These are phyloP conservation scores for Ochropleura plecta DNA, from an alignment of 2,888 invertebrate species.

Conservation along the genomic window DNA sequence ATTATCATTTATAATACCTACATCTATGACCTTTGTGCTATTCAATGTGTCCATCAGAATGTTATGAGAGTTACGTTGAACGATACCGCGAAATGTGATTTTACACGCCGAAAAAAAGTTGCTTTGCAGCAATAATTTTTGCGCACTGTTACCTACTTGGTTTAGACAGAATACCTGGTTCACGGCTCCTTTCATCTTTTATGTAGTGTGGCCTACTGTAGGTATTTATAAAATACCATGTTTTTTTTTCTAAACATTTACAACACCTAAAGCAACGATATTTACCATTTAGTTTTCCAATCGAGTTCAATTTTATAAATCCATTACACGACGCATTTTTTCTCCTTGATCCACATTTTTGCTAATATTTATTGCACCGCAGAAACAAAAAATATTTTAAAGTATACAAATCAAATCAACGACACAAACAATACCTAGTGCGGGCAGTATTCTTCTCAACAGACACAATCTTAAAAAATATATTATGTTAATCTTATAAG, in stretches of 20 bases:
- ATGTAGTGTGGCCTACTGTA: neutral
- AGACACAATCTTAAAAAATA: too few species aligned
- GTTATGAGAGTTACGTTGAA: neutral
- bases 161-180: neutral
- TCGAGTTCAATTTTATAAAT: neutral
- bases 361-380: too few species aligned
- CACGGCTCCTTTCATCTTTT: neutral
- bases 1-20: neutral
- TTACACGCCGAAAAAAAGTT: neutral
- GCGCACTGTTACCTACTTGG: neutral
- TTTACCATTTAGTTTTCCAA: neutral
- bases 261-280: conserved; percentile 6
- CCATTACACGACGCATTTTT: neutral
- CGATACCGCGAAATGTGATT: neutral
- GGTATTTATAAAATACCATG: neutral
- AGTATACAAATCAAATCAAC: too few species aligned
- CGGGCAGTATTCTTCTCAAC: too few species aligned
- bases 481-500: neutral
- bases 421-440: too few species aligned
- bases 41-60: neutral
- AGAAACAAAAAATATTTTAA: neutral
- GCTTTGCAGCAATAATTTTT: neutral
- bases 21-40: neutral
- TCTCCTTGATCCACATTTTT: neutral
- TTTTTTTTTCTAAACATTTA: neutral